Evolutionary conservation across 2,113 vertebrate genomes (phyloP), one percentile per base, ranked within the genome.

Genomic region (Semnornis frantzii): DNA sequence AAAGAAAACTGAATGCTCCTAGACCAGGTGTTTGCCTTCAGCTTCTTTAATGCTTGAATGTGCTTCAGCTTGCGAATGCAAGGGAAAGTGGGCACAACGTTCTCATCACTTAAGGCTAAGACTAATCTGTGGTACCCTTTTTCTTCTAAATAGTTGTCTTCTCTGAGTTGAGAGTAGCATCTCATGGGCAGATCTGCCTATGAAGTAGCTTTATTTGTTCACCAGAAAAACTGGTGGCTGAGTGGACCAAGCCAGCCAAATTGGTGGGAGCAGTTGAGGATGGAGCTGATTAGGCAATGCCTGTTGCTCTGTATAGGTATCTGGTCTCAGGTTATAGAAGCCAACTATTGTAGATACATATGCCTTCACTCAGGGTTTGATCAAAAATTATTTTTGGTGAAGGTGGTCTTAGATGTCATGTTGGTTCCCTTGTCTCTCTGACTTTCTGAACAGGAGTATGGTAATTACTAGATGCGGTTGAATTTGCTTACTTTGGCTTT

Each of bases 401-500:
- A 85, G 55, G 42, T 63, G 1, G 2, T 37, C 59, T 18, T 10
- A 9, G 55, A 21, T 65, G 54, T 65, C 6, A 27, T 39, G 30
- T 74, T 70, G 37, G 48, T 27, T 74, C 25, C 30, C 15, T 87
- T 39, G 17, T 70, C 28, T 34, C 33, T 59, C 33, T 39, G n/a
- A 28, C 60, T n/a, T 91, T 79, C 42, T 63, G 57, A 76, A 27
- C 12, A 46, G 42, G 16, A 82, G 23, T 31, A 3, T 63, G 69
- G 39, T 42, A 33, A 5, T 90, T 91, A 44, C 14, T 82, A 37
- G 33, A 54, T 82, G 73, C 19, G 11, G 31, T 37, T 87, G 81
- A 33, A 85, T 82, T 84, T 84, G 48, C 82, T 87, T 89, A 28
- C 37, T 86, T 77, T 85, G 79, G 65, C 48, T 88, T 93, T 62